phyloP scores from a whole-genome alignment of 2,797 vertebrate genomes.

The Scleropages formosus region DNA sequence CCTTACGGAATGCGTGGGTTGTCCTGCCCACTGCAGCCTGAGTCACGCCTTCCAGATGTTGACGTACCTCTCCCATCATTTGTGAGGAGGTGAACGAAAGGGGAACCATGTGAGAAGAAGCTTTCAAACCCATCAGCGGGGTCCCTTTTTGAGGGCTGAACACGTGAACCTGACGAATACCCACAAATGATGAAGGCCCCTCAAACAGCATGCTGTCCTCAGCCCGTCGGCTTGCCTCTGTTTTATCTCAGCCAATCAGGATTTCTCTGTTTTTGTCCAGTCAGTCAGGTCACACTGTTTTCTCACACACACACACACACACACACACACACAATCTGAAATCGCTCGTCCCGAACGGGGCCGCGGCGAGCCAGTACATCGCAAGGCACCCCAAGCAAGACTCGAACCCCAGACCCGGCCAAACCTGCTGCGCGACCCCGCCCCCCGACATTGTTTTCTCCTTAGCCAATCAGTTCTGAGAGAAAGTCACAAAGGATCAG shows the following conservation, averaged over 20 bases:
- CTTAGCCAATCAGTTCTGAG: neutral
- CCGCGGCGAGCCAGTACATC: no score
- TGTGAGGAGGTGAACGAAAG: neutral
- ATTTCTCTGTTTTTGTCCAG: neutral
- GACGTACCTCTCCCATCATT: neutral
- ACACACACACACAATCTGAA: no score
- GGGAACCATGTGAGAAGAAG: neutral
- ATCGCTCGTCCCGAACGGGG: no score
- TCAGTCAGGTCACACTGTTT: neutral
- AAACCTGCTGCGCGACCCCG: no score
- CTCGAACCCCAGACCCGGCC: no score
- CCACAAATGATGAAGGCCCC: neutral
- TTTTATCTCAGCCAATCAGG: neutral
- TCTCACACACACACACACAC: no score
- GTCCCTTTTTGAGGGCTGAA: neutral
- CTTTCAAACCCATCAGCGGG: neutral
- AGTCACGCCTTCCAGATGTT: constrained; percentile 1
- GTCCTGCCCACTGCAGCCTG: neutral
- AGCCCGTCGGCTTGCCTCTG: no score
- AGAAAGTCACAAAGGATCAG: neutral
- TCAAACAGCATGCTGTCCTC: neutral
- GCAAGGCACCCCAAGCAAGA: no score
- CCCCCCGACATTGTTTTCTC: no score
- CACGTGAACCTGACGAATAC: neutral
- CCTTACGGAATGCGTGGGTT: neutral